phyloP scores from a whole-genome alignment of 2,113 vertebrate genomes.

The Mormoops blainvillei region DNA sequence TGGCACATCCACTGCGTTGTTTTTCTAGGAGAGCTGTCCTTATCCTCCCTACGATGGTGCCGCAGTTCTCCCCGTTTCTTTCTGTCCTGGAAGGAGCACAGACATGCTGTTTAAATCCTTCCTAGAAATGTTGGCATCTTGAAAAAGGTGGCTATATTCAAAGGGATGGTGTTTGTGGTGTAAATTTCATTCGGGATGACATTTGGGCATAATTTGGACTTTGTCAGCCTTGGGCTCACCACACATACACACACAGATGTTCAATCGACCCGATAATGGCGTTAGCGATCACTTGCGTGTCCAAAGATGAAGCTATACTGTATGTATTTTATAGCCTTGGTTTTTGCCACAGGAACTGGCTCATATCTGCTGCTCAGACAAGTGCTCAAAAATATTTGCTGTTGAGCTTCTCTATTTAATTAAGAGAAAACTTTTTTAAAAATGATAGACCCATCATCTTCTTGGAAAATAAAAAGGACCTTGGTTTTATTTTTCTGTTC shows the following conservation, averaged over 20 bases:
- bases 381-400: not conserved
- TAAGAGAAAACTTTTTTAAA: slow-evolving; percentile 1
- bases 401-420: not conserved
- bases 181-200: not conserved
- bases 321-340: not conserved
- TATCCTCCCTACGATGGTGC: not conserved
- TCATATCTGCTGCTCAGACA: not conserved
- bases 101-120: not conserved
- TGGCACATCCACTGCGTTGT: not conserved
- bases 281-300: not conserved
- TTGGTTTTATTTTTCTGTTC: not conserved
- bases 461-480: slow-evolving; percentile 18
- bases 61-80: not conserved
- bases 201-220: not conserved
- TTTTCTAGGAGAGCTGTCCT: not conserved
- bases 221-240: not conserved
- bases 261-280: not conserved
- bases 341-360: not conserved
- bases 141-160: not conserved
- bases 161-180: not conserved
- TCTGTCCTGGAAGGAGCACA: not conserved
- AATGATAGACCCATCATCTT: not conserved
- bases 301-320: not conserved
- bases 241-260: not conserved
- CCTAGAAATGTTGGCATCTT: not conserved